Base-by-base conservation (phyloP, 2,888 invertebrate species). In the Oscheius sp. region DNA sequence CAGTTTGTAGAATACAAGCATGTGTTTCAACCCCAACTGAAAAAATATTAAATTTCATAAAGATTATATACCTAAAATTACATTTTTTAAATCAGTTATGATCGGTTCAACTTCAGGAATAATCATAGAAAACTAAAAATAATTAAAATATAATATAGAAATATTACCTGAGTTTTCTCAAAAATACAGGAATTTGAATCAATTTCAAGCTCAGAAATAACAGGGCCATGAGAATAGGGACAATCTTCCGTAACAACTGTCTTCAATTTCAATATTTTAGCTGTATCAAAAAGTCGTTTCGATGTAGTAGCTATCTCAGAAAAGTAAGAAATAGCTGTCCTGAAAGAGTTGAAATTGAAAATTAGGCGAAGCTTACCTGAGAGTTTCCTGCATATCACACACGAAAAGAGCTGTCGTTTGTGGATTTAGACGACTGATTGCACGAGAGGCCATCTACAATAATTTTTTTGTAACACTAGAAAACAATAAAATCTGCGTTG, bases 321-420 rank as follows among this genome's bases (percentile, higher is more conserved):
- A 80, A 93, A 94, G 80, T 45, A 67, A 22, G 57, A 45, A 30
- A 67, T 67, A 4, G 59, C 50, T 9, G 26, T 26, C 20, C 30
- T 36, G 28, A 30, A 47, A 12, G 67, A 17, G 8, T 20, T 38
- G n/a, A 36, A 1, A 14, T 9, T 41, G 5, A 59, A 24, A 9
- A 32, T 9, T 14, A 17, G 14, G 20, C 14, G 24, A 36, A 24
- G 30, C 20, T 32, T 61, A 82, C 84, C 84, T 69, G 84, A 93
- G 93, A 68, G 90, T 91, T 82, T 93, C 92, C 86, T 94, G 94
- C 41, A 94, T 89, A 82, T 94, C 94, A 86, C 94, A 94, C 41
- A 94, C 87, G 50, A 94, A 88, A 77, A 94, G 90, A 0, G 91
- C 91, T 0, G 92, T 92, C 78, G 89, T 90, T 51, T 79, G 72